Evolutionary conservation across 2,797 vertebrate species (phyloP).

Genomic region (Percopsis omiscomaycus): DNA sequence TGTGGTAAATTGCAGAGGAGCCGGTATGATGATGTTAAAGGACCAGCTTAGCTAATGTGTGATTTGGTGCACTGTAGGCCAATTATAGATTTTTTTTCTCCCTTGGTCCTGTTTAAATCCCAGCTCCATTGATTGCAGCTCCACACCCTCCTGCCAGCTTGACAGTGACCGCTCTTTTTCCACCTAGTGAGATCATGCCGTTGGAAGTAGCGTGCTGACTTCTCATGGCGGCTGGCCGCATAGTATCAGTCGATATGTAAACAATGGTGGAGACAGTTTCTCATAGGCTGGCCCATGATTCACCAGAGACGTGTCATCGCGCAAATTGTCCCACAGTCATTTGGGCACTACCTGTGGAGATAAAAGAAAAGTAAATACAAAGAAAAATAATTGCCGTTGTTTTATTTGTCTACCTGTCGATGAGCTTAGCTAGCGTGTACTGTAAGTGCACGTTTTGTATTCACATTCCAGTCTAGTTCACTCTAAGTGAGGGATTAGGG

Average conservation of each 20-base stretch:
- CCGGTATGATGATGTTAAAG: conserved; percentile 33
- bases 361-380: no score
- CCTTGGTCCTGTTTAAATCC: conserved; percentile 48
- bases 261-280: conserved; percentile 57
- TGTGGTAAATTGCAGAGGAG: conserved; percentile 37
- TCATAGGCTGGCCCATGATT: conserved; percentile 59
- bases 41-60: conserved; percentile 45
- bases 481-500: no score
- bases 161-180: conserved; percentile 55
- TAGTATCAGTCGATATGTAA: conserved; percentile 58
- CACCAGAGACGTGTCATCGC: conserved; percentile 47
- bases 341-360: not conserved
- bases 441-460: no score
- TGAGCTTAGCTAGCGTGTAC: no score
- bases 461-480: no score
- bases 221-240: conserved; percentile 51
- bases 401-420: no score
- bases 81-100: conserved; percentile 58
- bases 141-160: conserved; percentile 47
- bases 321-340: not conserved
- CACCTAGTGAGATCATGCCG: conserved; percentile 58
- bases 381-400: not conserved
- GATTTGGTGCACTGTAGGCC: conserved; percentile 44
- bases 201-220: conserved; percentile 41
- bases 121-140: conserved; percentile 48